Evolutionary conservation across 2,888 invertebrate genomes (phyloP).

Genomic region (Auanema sp.): DNA sequence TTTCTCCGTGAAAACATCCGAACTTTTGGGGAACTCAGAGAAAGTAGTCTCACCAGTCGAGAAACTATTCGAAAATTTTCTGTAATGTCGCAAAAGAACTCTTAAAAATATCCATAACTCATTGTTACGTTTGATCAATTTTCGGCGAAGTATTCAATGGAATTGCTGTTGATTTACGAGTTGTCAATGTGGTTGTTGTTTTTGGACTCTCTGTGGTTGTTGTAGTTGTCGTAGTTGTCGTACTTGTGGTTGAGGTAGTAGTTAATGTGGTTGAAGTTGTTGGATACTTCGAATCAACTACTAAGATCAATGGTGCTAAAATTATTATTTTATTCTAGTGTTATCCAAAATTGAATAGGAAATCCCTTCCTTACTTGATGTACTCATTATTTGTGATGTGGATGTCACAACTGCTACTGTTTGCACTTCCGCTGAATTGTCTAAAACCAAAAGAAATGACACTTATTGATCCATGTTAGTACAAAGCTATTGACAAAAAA

Average conservation of each 20-base stretch:
- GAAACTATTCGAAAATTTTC: no score
- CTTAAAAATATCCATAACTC: no score
- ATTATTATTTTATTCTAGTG: neutral
- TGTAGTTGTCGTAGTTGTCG: constrained; percentile 15
- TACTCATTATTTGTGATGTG: constrained; percentile 2
- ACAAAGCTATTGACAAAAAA: constrained; percentile 3
- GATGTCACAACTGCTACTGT: neutral
- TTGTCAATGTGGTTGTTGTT: constrained; percentile 16
- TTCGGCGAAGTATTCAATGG: no score
- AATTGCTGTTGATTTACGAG: constrained; percentile 1
- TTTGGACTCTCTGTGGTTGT: constrained; percentile 19
- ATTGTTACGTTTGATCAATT: no score
- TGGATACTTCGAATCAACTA: constrained; percentile 6
- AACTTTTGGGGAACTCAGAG: no score
- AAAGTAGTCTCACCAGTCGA: no score
- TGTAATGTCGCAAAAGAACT: no score
- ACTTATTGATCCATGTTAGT: neutral
- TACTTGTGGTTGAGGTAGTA: constrained; percentile 16
- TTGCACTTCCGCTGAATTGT: no score
- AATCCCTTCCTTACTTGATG: neutral
- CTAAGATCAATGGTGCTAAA: neutral
- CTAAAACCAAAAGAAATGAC: no score
- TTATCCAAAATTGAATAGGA: neutral
- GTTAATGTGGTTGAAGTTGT: constrained; percentile 12
- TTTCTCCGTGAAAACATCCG: no score